Evolutionary conservation across 2,888 invertebrate species (phyloP).

Genomic region (Teleogryllus oceanicus): DNA sequence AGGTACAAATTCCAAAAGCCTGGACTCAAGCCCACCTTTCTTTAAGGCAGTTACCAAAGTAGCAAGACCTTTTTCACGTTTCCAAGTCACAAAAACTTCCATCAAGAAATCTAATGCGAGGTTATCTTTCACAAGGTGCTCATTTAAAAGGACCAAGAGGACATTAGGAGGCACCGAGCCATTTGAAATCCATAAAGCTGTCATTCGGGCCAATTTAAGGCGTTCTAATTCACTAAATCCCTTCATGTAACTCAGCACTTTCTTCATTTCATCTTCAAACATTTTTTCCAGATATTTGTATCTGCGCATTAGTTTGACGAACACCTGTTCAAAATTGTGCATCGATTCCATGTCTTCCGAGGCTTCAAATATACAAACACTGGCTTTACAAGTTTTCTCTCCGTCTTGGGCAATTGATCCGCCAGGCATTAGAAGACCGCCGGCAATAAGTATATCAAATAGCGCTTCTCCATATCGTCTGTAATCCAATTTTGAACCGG

Average conservation of each 20-base stretch:
- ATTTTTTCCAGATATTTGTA: slow-evolving; percentile 98
- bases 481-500: slow-evolving; percentile 95
- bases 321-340: slow-evolving; percentile 77
- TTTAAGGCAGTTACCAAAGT: slow-evolving; percentile 83
- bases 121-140: slow-evolving; percentile 91
- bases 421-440: slow-evolving; percentile 85
- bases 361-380: slow-evolving; percentile 87
- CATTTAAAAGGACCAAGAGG: slow-evolving; percentile 78
- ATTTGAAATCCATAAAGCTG: slow-evolving; percentile 90
- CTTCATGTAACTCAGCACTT: slow-evolving; percentile 91
- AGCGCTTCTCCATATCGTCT: slow-evolving; percentile 96
- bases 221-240: slow-evolving; percentile 88
- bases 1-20: slow-evolving; percentile 90
- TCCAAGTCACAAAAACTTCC: slow-evolving; percentile 87
- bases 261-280: slow-evolving; percentile 97
- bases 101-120: slow-evolving; percentile 91
- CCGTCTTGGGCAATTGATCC: slow-evolving; percentile 92
- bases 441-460: slow-evolving; percentile 96
- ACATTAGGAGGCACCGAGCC: slow-evolving; percentile 86
- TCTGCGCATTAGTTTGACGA: slow-evolving; percentile 93
- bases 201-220: slow-evolving; percentile 88
- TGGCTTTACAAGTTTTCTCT: slow-evolving; percentile 79
- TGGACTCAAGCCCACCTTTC: slow-evolving; percentile 74
- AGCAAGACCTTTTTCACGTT: slow-evolving; percentile 82
- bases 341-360: slow-evolving; percentile 84